phyloP scores from a whole-genome alignment of 2,113 vertebrate genomes.

The Strix uralensis region DNA sequence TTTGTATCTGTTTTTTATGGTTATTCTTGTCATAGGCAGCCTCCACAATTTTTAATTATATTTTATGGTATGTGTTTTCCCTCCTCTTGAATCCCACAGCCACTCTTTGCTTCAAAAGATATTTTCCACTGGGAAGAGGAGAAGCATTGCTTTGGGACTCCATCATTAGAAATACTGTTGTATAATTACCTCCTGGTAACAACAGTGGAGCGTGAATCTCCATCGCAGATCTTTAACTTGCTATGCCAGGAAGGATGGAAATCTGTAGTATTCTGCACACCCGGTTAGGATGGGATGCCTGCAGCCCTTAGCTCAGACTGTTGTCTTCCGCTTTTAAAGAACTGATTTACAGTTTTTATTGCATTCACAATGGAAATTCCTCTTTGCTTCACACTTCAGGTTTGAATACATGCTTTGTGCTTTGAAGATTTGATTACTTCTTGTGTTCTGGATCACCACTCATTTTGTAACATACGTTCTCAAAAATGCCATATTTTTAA shows the following conservation, averaged over 20 bases:
- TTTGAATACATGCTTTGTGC: constrained; percentile 26
- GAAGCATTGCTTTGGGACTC: constrained; percentile 69
- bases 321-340: constrained; percentile 33
- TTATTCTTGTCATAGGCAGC: constrained; percentile 87
- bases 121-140: constrained; percentile 75
- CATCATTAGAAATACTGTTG: constrained; percentile 70
- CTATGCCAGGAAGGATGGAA: constrained; percentile 22
- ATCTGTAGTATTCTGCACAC: constrained; percentile 26
- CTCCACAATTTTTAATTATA: constrained; percentile 89
- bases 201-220: constrained; percentile 64
- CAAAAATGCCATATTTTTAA: constrained; percentile 5
- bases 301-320: not conserved
- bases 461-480: not conserved
- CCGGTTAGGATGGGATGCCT: not conserved
- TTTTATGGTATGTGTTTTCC: constrained; percentile 85
- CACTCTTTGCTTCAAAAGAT: constrained; percentile 75
- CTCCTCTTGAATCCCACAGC: constrained; percentile 79
- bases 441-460: not conserved
- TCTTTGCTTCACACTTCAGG: constrained; percentile 14
- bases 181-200: constrained; percentile 73
- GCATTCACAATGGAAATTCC: constrained; percentile 38
- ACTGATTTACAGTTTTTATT: constrained; percentile 27
- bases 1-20: constrained; percentile 88
- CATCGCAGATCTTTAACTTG: constrained; percentile 45
- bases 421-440: constrained; percentile 26